phyloP scores from a whole-genome alignment of 1,140 invertebrate species.

The Steinernema feltiae region DNA sequence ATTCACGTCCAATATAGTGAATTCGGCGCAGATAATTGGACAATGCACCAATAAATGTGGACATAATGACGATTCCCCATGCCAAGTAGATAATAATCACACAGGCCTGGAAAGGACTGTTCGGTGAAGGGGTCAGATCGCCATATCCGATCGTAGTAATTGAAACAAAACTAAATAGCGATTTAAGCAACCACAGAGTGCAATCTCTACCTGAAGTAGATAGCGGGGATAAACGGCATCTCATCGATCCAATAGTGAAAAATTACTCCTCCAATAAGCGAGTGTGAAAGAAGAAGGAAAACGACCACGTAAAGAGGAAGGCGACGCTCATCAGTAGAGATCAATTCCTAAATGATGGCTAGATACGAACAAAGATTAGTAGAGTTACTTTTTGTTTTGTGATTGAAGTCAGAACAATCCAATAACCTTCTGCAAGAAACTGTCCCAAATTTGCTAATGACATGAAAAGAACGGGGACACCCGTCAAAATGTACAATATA shows the following conservation, averaged over 20 bases:
- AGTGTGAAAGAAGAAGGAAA: constrained; percentile 22
- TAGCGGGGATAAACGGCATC: constrained; percentile 23
- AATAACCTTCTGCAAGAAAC: constrained; percentile 21
- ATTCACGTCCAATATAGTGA: constrained; percentile 17
- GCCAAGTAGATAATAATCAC: background rate
- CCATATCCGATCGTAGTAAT: constrained; percentile 32
- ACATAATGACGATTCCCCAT: constrained; percentile 20
- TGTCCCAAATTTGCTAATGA: constrained; percentile 25
- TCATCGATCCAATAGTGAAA: constrained; percentile 30
- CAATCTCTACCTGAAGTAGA: constrained; percentile 20
- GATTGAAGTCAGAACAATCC: constrained; percentile 22
- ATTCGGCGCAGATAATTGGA: constrained; percentile 22
- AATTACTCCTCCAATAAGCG: constrained; percentile 23
- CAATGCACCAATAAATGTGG: constrained; percentile 21
- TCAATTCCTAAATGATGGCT: constrained; percentile 1
- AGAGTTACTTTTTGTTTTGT: constrained; percentile 17
- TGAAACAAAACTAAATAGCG: constrained; percentile 28
- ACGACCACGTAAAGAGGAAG: background rate
- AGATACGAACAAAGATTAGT: background rate
- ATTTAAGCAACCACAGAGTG: background rate
- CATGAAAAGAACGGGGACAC: constrained; percentile 30
- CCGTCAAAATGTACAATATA: constrained; percentile 25
- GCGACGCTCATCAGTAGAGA: constrained; percentile 15
- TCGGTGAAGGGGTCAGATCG: constrained; percentile 24
- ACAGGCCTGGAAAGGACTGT: constrained; percentile 14